Percentiles rank a stretch among this genome's conserved stretches.
These are phyloP conservation scores for Bilobella aurantiaca DNA, from an alignment of 1,140 invertebrate genomes.

Conservation along the genomic window DNA sequence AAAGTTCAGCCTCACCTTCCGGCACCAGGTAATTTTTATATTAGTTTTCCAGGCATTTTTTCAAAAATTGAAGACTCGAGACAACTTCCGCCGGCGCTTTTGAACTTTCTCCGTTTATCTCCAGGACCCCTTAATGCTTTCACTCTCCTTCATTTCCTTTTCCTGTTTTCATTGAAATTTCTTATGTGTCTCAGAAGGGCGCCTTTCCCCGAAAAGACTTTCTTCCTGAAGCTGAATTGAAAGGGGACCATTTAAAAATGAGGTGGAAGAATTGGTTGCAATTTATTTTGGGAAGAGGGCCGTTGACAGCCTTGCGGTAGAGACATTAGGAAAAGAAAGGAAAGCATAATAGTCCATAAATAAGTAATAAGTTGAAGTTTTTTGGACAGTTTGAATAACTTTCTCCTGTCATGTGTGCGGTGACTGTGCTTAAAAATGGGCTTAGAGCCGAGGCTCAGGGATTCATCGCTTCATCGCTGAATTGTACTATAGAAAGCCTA, in stretches of 20 bases:
- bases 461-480: no score
- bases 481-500: no score
- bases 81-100: background rate
- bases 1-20: constrained; percentile 11
- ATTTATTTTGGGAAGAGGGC: background rate
- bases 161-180: no score
- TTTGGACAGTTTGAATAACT: background rate
- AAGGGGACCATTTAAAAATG: no score
- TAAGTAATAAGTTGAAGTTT: constrained; percentile 1
- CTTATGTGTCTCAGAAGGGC: background rate
- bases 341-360: background rate
- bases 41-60: constrained; percentile 9
- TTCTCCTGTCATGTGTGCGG: background rate
- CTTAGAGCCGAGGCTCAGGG: no score
- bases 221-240: background rate
- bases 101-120: background rate
- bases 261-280: background rate
- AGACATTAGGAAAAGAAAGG: background rate
- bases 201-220: background rate
- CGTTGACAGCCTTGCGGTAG: background rate
- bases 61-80: background rate
- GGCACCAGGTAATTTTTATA: background rate
- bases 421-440: background rate
- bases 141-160: no score
- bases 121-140: no score